phyloP scores from a whole-genome alignment of 2,797 vertebrate genomes.

The Dendrocincla tyrannina region DNA sequence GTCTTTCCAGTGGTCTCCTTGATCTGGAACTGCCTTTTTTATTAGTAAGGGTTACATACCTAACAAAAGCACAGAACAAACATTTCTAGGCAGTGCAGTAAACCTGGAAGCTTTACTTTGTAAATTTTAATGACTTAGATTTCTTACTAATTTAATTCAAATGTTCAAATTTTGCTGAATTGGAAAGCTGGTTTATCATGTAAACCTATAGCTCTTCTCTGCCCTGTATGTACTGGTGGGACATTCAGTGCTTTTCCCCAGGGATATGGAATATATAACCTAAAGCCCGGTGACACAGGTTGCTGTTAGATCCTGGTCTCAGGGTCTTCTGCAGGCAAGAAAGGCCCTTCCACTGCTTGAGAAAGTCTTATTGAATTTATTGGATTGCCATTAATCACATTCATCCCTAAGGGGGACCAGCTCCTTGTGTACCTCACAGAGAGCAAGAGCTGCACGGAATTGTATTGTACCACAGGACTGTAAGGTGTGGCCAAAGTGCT shows the following conservation, averaged over 20 bases:
- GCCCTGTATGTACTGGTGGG: not conserved
- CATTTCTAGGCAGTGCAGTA: not conserved
- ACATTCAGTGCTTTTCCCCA: not conserved
- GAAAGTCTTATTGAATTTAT: not conserved
- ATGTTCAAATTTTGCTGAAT: not conserved
- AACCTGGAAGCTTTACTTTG: not conserved
- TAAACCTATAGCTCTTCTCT: not conserved
- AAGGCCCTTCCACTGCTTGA: not conserved
- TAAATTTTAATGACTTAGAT: not conserved
- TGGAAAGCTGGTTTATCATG: not conserved
- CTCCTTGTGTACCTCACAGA: not conserved
- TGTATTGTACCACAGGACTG: not conserved
- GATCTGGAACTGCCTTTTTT: not conserved
- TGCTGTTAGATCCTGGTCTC: not conserved
- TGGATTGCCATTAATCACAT: not conserved
- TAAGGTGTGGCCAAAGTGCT: constrained; percentile 10
- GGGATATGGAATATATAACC: not conserved
- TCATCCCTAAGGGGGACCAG: not conserved
- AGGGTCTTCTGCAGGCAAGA: not conserved
- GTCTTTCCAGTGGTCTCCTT: not conserved
- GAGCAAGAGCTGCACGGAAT: not conserved
- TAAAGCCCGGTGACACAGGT: not conserved
- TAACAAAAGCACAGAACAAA: not conserved
- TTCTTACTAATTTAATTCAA: not conserved
- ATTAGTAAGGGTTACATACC: not conserved